A percentile compares a stretch with the other conserved stretches of the same genome.
phyloP scores from a whole-genome alignment of 2,113 vertebrate genomes.

The mouse (Mus musculus) region GRCm39 chr8:57444001-57444500 shows the following conservation, averaged over 20 bases:
- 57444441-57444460: constrained; percentile 55
- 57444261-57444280: not conserved
- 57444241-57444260: constrained; percentile 44
- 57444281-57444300: not conserved
- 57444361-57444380: constrained; percentile 12
- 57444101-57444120: not conserved
- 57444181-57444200: not conserved
- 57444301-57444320: constrained; percentile 52
- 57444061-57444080: not conserved
- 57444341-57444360: constrained; percentile 28
- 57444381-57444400: not conserved
- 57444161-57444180: constrained; percentile 10
- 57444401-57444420: constrained; percentile 49
- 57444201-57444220: not conserved
- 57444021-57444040: no score
- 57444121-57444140: not conserved
- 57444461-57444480: not conserved
- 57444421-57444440: not conserved
- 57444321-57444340: constrained; percentile 39
- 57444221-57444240: constrained; percentile 21
- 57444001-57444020: not conserved
- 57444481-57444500: constrained; percentile 51
- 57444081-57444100: not conserved
- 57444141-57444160: not conserved
- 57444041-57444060: not conserved